A percentile compares a stretch with the other conserved stretches of the same genome.
Evolutionary conservation across 2,888 invertebrate species (phyloP).

Genomic region (Hirudinaria manillensis): DNA sequence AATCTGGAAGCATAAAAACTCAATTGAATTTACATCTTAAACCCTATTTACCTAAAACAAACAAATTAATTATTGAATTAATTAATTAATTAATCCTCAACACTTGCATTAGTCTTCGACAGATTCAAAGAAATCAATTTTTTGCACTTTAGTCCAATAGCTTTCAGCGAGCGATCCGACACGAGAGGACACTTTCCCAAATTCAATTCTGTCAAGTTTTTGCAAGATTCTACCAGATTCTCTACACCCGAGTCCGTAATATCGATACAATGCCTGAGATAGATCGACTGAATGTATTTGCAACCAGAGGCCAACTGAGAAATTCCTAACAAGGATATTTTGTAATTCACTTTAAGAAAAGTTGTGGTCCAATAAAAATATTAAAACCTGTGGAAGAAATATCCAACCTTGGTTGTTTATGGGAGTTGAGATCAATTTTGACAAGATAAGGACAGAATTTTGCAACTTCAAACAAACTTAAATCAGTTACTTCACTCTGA

Average conservation of each 20-base stretch:
- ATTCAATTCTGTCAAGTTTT: slow-evolving; percentile 45
- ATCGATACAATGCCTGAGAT: slow-evolving; percentile 46
- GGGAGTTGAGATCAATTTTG: slow-evolving; percentile 48
- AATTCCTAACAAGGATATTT: slow-evolving; percentile 43
- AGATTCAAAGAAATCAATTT: slow-evolving; percentile 46
- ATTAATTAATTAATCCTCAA: neutral
- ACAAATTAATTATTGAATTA: neutral
- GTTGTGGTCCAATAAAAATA: neutral
- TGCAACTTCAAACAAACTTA: slow-evolving; percentile 42
- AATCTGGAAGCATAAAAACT: no score
- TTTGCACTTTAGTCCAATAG: slow-evolving; percentile 44
- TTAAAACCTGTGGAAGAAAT: slow-evolving; percentile 46
- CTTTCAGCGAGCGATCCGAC: slow-evolving; percentile 45
- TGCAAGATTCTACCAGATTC: slow-evolving; percentile 45
- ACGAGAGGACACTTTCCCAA: slow-evolving; percentile 47
- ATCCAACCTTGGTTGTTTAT: slow-evolving; percentile 43
- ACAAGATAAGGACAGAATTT: slow-evolving; percentile 42
- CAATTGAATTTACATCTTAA: no score
- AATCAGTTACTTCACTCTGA: slow-evolving; percentile 46
- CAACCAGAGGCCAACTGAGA: slow-evolving; percentile 43
- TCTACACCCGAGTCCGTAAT: slow-evolving; percentile 49
- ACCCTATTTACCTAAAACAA: neutral
- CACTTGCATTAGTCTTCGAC: slow-evolving; percentile 41
- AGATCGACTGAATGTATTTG: slow-evolving; percentile 47
- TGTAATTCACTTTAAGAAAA: neutral